Evolutionary conservation across 2,113 vertebrate genomes (phyloP), one percentile per base, ranked within the genome.

Genomic region (Saguinus midas): DNA sequence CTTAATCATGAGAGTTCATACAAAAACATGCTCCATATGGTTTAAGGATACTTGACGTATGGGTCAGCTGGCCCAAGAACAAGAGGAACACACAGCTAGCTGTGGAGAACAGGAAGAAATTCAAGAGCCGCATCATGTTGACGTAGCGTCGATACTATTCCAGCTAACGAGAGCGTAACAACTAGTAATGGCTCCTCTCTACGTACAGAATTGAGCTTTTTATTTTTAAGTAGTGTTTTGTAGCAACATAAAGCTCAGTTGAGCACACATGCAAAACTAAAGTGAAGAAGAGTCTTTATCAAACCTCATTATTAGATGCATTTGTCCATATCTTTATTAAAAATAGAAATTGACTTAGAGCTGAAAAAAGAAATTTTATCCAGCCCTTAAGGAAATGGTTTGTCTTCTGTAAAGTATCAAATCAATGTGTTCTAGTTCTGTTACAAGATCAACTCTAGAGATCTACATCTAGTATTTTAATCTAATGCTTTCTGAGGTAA

Each of bases 1-100:
- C 95, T 97, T 78, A 97, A 94, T 97, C 94, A 90, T 50, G 75
- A 72, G 50, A 86, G 78, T 96, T 98, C 97, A 97, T 93, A 84
- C 83, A 81, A 93, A 97, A 97, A 90, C 80, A 81, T 61, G 27
- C 40, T 97, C 94, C 95, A 92, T 94, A 85, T 96, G 91, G 83
- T 84, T 64, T 94, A 83, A 96, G 72, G 89, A 95, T 37, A 80
- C 50, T 94, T 96, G 82, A 96, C 82, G 61, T n/a, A 83, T 66
- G 64, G 50, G 9, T 93, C 55, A 58, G 37, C 32, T 93, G 75
- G 82, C 72, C 64, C 75, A 89, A 27, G 18, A 81, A 57, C 37
- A 86, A 93, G 91, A 93, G 58, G 66, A 94, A 83, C 55, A 72
- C 58, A 72, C 13, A 93, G 55, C 27, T 50, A 79, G 50, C 5